Evolutionary conservation across 2,888 invertebrate genomes (phyloP), one percentile per base, ranked within the genome.

Genomic region (Bugulina stolonifera): DNA sequence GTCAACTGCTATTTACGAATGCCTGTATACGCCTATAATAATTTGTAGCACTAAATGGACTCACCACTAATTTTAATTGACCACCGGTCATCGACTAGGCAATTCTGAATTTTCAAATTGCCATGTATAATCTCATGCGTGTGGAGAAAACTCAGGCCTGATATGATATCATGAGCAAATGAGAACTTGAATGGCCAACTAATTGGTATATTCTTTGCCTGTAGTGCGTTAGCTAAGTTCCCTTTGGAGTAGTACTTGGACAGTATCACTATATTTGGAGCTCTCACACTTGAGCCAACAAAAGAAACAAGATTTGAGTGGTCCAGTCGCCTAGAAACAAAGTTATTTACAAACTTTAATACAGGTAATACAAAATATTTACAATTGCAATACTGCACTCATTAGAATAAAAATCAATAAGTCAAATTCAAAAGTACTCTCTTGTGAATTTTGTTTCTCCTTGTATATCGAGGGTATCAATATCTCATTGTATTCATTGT

Each of bases 101-200:
- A 80, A 74, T 81, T 81, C 73, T 75, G 78, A 54, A 80, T 78
- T 54, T 78, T 80, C 32, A 81, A 75, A 10, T 78, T 73, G 5
- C 80, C 79, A 71, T 81, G 81, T 34, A 72, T 73, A 3, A 80
- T 72, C 35, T 74, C 76, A 58, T 77, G 75, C 27, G 73, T 72
- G 74, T 81, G 81, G 1, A 81, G 76, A 58, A 78, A 76, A 3
- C 73, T 73, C 79, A 81, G 77, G 10, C 79, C 81, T 29, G 77
- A 75, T 2, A 78, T 75, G 23, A 81, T 77, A 72, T 81, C 81
- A 0, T 76, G 73, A 27, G 79, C 79, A 72, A 81, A 79, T 0
- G 81, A 81, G 74, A 81, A 81, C 73, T 79, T 76, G 76, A 82
- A 82, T 0, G 79, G 75, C 82, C 82, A 81, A 75, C 77, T 81